phyloP scores from a whole-genome alignment of 2,888 invertebrate species.

The Lomographa bimaculata region DNA sequence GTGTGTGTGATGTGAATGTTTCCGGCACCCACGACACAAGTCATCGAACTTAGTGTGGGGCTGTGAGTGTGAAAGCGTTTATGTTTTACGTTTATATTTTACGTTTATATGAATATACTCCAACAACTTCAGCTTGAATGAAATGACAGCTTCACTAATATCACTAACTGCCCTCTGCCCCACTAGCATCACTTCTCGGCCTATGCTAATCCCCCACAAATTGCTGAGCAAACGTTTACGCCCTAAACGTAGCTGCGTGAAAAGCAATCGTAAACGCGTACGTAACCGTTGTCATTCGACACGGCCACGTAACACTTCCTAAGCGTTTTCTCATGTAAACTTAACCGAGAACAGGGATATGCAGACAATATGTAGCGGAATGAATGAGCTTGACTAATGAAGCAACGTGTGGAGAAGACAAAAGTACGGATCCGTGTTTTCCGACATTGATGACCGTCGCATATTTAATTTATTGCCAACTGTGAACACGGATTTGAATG shows the following conservation, averaged over 20 bases:
- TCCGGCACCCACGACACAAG: too few species aligned
- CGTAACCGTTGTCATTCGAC: constrained; percentile 38
- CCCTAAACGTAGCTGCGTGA: constrained; percentile 16
- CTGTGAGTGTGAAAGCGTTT: too few species aligned
- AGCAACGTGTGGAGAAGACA: constrained; percentile 3
- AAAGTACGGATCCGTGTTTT: constrained; percentile 11
- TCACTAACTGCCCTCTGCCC: constrained; percentile 12
- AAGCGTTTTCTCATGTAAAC: constrained; percentile 47
- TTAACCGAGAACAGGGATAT: constrained; percentile 23
- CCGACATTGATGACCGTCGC: too few species aligned
- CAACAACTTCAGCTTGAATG: too few species aligned
- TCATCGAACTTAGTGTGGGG: too few species aligned
- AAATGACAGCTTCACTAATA: too few species aligned
- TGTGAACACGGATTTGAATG: neutral
- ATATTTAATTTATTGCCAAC: too few species aligned
- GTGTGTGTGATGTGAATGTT: too few species aligned
- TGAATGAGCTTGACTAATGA: constrained; percentile 29
- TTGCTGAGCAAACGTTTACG: constrained; percentile 20
- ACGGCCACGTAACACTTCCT: constrained; percentile 47
- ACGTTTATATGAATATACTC: too few species aligned
- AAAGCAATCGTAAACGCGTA: constrained; percentile 16
- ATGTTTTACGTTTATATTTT: too few species aligned
- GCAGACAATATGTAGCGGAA: constrained; percentile 11
- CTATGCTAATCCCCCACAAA: constrained; percentile 14
- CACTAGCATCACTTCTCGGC: constrained; percentile 2